Evolutionary conservation across 1,140 invertebrate genomes (phyloP), one percentile per base, ranked within the genome.

Genomic region (Cyrtorhinus lividipennis): DNA sequence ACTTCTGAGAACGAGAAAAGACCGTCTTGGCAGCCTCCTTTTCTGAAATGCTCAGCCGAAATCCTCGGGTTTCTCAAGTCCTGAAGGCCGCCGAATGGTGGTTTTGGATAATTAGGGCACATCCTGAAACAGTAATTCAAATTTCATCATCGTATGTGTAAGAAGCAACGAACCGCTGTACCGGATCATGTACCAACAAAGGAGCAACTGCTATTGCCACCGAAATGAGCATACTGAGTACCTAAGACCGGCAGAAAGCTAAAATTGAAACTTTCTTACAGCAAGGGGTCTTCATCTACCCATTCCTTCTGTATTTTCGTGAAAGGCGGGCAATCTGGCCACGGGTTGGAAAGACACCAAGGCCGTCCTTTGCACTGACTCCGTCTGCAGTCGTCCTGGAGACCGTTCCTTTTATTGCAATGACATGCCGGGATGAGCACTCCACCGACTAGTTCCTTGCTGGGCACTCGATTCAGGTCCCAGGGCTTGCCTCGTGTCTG

Each of bases 381-480:
- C 26, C 85, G 74, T 25, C 80, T 78, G 67, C 85, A 88, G 62
- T 84, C 80, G 68, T 87, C 84, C 71, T 88, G 85, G 1, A 88
- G 72, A 1, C 85, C 85, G 72, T 87, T 86, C 15, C 82, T 77
- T 67, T 81, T 84, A 46, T 84, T 80, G 68, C 85, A 88, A 64
- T 85, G 80, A 66, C 85, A 87, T 62, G 79, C 80, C 61, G 79
- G 80, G 65, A 83, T 80, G 70, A 86, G 77, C 61, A 84, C 76
- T 45, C 84, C 79, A 24, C 76, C 77, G 2, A 83, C 78, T 57
- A 87, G 71, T 66, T 87, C 83, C n/a, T 79, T 79, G 68, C 81
- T 85, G 66, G 82, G 83, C 59, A 76, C 73, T 64, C 71, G 67
- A 23, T 70, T 71, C 25, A 46, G n/a, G n/a, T 62, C 64, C 64